Percentiles rank a stretch among this genome's conserved stretches.
These are phyloP conservation scores for Nasonia giraulti DNA, from an alignment of 1,140 invertebrate genomes.

Conservation along the genomic window DNA sequence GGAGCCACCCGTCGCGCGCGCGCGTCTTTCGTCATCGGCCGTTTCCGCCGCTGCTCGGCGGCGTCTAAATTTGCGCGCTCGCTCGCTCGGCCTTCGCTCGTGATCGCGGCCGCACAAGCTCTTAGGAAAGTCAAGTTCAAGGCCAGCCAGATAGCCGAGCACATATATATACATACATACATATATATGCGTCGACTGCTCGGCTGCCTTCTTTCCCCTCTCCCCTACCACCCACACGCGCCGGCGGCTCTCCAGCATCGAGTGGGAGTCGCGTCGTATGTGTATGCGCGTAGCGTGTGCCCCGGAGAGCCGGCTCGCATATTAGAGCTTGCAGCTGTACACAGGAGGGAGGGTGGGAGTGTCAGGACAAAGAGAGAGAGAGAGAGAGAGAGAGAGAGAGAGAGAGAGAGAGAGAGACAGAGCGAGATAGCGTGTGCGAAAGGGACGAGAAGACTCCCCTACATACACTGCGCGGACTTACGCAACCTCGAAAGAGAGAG, in stretches of 20 bases:
- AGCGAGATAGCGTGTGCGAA: too few species aligned
- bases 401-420: background rate
- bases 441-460: background rate
- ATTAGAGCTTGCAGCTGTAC: too few species aligned
- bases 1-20: background rate
- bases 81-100: slow-evolving; percentile 58
- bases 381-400: too few species aligned
- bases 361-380: background rate
- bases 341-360: background rate
- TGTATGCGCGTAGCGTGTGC: background rate
- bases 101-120: slow-evolving; percentile 58
- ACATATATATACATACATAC: too few species aligned
- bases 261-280: background rate
- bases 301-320: background rate
- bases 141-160: slow-evolving; percentile 60
- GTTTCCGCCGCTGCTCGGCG: slow-evolving; percentile 64
- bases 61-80: slow-evolving; percentile 51
- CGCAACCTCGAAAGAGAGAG: slow-evolving; percentile 12
- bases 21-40: slow-evolving; percentile 56
- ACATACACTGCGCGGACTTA: background rate
- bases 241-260: slow-evolving; percentile 25
- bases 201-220: slow-evolving; percentile 21
- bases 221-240: slow-evolving; percentile 39
- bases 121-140: slow-evolving; percentile 68
- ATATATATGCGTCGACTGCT: background rate